These are phyloP conservation scores for Aurelia aurita DNA, from an alignment of 30 jellyfish, hydroid and myxozoan species.

Conservation along the genomic window DNA sequence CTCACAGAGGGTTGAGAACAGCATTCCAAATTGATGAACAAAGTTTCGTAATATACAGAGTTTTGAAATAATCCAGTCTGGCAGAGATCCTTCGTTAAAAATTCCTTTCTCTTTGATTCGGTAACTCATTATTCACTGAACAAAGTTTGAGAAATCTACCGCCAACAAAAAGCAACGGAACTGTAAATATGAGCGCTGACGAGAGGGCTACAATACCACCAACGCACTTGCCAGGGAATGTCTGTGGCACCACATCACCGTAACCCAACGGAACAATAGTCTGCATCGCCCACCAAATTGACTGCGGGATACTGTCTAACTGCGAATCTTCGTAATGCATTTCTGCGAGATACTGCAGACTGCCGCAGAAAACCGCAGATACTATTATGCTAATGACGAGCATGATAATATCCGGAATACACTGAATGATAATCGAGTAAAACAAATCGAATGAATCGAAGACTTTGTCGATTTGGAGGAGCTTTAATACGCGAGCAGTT, in stretches of 20 bases:
- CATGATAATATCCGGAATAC: constrained; percentile 8
- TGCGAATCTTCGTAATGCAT: constrained; percentile 2
- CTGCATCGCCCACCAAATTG: constrained; percentile 38
- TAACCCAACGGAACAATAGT: constrained; percentile 21
- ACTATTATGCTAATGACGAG: neutral
- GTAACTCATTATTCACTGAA: neutral
- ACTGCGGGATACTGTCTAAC: constrained; percentile 1
- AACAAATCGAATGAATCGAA: neutral
- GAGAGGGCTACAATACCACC: neutral
- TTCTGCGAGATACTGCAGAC: constrained; percentile 16
- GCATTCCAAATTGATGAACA: too few species aligned
- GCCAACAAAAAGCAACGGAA: constrained; percentile 15
- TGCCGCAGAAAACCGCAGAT: constrained; percentile 23
- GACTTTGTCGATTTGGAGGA: constrained; percentile 19
- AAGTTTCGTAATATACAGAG: too few species aligned
- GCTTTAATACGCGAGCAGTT: constrained; percentile 39
- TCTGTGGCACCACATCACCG: neutral
- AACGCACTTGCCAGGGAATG: too few species aligned
- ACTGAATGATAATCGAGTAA: neutral
- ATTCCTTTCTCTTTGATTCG: neutral
- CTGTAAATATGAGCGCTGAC: constrained; percentile 9
- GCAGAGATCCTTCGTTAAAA: too few species aligned
- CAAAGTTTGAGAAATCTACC: constrained; percentile 23
- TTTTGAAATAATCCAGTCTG: too few species aligned
- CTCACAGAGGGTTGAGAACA: too few species aligned